A percentile compares a stretch with the other conserved stretches of the same genome.
Conservation (phyloP, 2,888 invertebrate genomes). For the Lithophane leautieri region DNA sequence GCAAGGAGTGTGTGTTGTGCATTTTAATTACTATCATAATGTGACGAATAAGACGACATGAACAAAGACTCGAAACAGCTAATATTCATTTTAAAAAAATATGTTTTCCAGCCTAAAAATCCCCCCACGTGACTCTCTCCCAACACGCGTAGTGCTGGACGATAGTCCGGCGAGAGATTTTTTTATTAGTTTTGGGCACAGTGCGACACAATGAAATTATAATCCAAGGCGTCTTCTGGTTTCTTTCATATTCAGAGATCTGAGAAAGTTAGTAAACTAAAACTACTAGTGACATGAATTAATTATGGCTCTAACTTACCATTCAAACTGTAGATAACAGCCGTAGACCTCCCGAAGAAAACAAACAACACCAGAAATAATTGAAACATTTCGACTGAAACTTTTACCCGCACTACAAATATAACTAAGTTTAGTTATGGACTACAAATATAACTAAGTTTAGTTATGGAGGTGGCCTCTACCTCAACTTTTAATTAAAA, state of each 20-base stretch:
- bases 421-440: neutral
- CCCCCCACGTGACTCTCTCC: no score
- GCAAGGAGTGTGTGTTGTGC: neutral
- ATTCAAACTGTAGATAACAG: conserved; percentile 64
- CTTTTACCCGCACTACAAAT: neutral
- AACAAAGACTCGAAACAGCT: neutral
- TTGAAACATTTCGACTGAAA: conserved; percentile 41
- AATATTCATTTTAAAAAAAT: neutral
- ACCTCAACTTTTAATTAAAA: neutral
- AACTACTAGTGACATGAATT: neutral
- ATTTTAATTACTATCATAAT: conserved; percentile 22
- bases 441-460: conserved; percentile 1
- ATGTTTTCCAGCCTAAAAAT: no score
- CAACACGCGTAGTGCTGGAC: no score
- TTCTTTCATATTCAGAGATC: neutral
- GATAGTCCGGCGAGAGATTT: no score
- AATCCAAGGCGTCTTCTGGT: neutral
- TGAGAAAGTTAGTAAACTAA: neutral
- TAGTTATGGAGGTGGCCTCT: neutral
- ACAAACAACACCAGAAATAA: conserved; percentile 37
- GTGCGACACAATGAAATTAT: neutral
- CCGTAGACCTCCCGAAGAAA: conserved; percentile 50
- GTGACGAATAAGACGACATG: neutral
- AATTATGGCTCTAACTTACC: conserved; percentile 56
- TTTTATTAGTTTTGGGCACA: neutral